Base-by-base conservation (phyloP, 2,113 vertebrate species). In the Lasiurus cinereus region DNA sequence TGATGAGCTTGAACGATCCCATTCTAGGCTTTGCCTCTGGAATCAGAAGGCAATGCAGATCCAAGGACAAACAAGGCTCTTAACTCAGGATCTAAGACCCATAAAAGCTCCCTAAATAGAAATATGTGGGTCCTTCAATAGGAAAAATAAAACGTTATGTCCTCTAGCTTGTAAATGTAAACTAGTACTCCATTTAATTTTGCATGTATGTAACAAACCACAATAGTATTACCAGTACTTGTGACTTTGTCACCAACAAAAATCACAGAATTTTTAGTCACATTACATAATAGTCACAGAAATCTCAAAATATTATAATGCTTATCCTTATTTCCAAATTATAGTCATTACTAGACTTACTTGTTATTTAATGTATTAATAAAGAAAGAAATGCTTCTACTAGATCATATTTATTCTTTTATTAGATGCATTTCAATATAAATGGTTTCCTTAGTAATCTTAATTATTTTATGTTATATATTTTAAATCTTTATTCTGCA, bases 271-370 rank as follows among this genome's bases (percentile, higher is more conserved):
- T 16, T 76, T 90, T 67, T 56, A 83, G 24, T 83, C 46, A 62
- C 33, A n/a, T 82, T 64, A 83, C 14, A 27, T 67, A 88, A 80
- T 86, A 59, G 36, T 79, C 59, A 79, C 16, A 56, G 56, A 56
- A 79, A 87, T 31, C 95, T 95, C 64, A 77, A 93, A 79, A 83
- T 80, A 90, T 36, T 48, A 91, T 76, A 52, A 91, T 29, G 21
- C 9, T 79, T 39, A 70, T 86, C 14, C 1, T 82, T 77, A 36
- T 69, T 94, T 93, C 70, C 74, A 89, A 79, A 94, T 83, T 78
- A 88, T 1, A 8, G 24, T 54, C 43, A 91, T 85, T 73, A 91
- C 33, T 78, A 79, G 19, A 70, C 52, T 74, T 80, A 43, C 43
- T 87, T 83, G 21, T 66, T 64, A 85, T 64, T 93, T 90, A 83